Base-by-base conservation (phyloP, 2,113 vertebrate genomes). In the Beaufortia kweichowensis region DNA sequence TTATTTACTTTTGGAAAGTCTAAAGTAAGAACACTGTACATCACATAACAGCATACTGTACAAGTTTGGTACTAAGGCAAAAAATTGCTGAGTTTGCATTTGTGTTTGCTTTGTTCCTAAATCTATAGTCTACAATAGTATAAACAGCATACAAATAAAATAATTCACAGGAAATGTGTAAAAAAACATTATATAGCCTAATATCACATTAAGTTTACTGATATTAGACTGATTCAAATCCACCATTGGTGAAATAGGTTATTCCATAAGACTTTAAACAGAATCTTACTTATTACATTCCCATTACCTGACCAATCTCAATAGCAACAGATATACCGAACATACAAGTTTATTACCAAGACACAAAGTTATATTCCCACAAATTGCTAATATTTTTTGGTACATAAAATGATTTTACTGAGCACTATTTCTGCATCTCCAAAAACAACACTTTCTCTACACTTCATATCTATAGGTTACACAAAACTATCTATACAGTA, bases 281-380 rank as follows among this genome's bases (percentile, higher is more conserved):
- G 26, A 24, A 23, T 14, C 61, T 23, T 4, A 50, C 21, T 66
- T 26, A 28, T 48, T 68, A 68, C 26, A 26, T 53, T 5, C 10
- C 46, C 19, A 15, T 68, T 53, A 23, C 46, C 28, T 33, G 39
- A 41, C 12, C 2, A n/a, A 33, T 69, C 66, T 21, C 46, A 28
- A 55, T 35, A 6, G n/a, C 6, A 55, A 55, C 48, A 33, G n/a
- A 55, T 29, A 19, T 0, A n/a, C 0, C 5, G 48, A 53, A 53
- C n/a, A 69, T 23, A 24, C 29, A 69, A 35, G 67, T 55, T 33
- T 69, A 55, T 69, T n/a, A 33, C 23, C 11, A 35, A 4, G n/a
- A 55, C 53, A 69, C 8, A 48, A 50, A 50, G 10, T 69, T 35
- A 55, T 55, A 55, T 55, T 39, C 35, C 10, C 33, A 35, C 6